Base-by-base conservation (phyloP, 2,888 invertebrate genomes). In the Listrodromus nycthemerus region DNA sequence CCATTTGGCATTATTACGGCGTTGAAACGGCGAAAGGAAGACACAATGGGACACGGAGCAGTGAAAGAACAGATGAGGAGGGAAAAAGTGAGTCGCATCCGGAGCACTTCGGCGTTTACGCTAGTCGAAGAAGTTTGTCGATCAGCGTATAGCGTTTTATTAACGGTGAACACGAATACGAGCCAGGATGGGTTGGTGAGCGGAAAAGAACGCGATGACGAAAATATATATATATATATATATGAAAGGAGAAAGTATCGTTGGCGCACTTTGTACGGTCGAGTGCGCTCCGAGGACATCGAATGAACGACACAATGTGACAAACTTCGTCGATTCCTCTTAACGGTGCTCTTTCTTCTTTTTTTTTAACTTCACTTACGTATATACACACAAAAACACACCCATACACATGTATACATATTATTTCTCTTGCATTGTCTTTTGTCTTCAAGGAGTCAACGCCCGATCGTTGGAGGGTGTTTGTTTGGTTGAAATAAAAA, bases 91-190 rank as follows among this genome's bases (percentile, higher is more conserved):
- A 30, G 45, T 58, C 33, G 55, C 48, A 61, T 74, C 61, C 73
- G 30, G n/a, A 27, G 73, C 19, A 74, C 61, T 73, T 73, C 45
- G 73, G 21, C 48, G n/a, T 30, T 24, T 61, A 63, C 48, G 45
- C 41, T n/a, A 24, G 61, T 19, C 2, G 63, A 48, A 33, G 61
- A 75, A 75, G 50, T 75, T 65, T 48, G 65, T 52, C 65, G 50
- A 50, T 75, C 52, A 37, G 50, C 48, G 74, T 41, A 75, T 65
- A 52, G 41, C 7, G 48, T 48, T 52, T 75, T 65, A 19, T 65
- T 37, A 30, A 24, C 41, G 37, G 5, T 24, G 66, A 66, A 19
- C 30, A 50, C 61, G 48, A 50, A 50, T 52, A n/a, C 13, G 19
- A 10, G 16, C 5, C 5, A 13, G 21, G 41, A 45, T 5, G 41